phyloP scores from a whole-genome alignment of 2,113 vertebrate genomes.

The Gracilinanus agilis region DNA sequence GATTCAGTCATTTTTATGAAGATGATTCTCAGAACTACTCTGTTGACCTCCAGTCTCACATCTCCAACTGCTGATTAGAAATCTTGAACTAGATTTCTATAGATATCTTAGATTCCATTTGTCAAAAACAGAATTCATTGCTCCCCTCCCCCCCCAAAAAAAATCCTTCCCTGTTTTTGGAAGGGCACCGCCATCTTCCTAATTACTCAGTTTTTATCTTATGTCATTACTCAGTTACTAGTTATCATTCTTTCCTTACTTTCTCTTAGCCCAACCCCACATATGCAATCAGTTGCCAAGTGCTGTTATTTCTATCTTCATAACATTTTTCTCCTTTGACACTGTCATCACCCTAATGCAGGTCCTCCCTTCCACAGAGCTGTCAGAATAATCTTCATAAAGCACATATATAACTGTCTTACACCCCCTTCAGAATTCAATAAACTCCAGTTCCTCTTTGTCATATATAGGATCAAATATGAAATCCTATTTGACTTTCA shows the following conservation, averaged over 20 bases:
- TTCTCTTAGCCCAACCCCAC: not conserved
- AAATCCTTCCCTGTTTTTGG: not conserved
- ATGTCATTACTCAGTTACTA: not conserved
- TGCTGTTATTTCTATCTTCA: not conserved
- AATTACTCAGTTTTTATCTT: not conserved
- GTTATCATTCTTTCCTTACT: not conserved
- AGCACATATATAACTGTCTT: not conserved
- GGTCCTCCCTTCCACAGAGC: not conserved
- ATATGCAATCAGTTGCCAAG: not conserved
- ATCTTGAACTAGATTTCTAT: not conserved
- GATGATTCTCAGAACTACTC: not conserved
- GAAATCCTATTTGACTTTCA: not conserved
- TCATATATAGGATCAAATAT: not conserved
- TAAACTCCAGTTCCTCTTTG: not conserved
- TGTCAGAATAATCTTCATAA: not conserved
- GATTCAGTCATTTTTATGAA: not conserved
- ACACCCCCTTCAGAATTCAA: not conserved
- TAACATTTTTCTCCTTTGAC: not conserved
- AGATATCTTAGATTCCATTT: not conserved
- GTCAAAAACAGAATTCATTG: not conserved
- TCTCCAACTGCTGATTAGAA: not conserved
- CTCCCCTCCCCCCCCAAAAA: not conserved
- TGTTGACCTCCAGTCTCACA: not conserved
- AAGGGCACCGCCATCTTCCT: not conserved
- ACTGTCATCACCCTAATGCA: not conserved